Conservation (phyloP, 2,888 invertebrate species). For the Oxyteleia sp. region DNA sequence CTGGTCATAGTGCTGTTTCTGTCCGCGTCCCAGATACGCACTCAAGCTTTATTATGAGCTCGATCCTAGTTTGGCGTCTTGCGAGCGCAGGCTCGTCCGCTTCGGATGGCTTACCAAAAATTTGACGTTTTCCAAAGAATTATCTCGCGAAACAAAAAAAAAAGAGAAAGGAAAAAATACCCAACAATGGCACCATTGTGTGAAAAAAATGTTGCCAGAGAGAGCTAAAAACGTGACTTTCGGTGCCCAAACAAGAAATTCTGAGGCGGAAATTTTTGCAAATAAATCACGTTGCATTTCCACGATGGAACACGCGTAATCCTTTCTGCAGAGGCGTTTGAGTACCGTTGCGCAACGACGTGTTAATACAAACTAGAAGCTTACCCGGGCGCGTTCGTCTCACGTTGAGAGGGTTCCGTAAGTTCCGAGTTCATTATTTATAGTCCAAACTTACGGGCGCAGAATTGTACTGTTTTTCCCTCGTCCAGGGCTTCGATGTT, state of each 20-base stretch:
- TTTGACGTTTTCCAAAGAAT: neutral
- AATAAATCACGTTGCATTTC: slow-evolving; percentile 53
- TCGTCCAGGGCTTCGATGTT: slow-evolving; percentile 35
- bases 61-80: no score
- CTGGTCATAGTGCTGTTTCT: slow-evolving; percentile 7
- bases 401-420: slow-evolving; percentile 68
- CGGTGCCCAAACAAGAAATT: slow-evolving; percentile 20
- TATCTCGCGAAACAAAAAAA: neutral
- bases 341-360: slow-evolving; percentile 64
- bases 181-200: slow-evolving; percentile 16
- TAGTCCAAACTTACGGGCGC: slow-evolving; percentile 77
- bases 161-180: no score
- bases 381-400: slow-evolving; percentile 64
- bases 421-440: slow-evolving; percentile 82
- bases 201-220: neutral
- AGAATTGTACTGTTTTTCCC: slow-evolving; percentile 73
- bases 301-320: slow-evolving; percentile 47
- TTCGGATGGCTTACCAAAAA: neutral
- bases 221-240: slow-evolving; percentile 27
- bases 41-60: slow-evolving; percentile 12
- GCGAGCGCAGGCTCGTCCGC: neutral
- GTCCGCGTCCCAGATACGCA: slow-evolving; percentile 15
- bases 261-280: slow-evolving; percentile 34
- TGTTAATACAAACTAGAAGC: slow-evolving; percentile 78
- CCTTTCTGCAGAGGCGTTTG: slow-evolving; percentile 55